Conservation (phyloP, 2,888 invertebrate genomes). For the Nephrotoma guestfalica region DNA sequence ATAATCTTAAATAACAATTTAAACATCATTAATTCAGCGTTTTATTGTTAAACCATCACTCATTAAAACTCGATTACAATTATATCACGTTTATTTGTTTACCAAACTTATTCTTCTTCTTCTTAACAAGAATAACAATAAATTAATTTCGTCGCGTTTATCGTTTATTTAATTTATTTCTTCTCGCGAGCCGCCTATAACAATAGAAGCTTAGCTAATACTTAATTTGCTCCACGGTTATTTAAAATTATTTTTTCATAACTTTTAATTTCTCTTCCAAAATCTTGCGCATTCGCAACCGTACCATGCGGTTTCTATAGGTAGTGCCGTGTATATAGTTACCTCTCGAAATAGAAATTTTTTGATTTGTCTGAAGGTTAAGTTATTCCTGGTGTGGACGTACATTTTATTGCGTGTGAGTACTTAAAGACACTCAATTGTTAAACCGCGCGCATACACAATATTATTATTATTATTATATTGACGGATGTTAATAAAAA, state of each 20-base stretch:
- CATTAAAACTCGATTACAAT: background rate
- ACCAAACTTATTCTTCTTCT: background rate
- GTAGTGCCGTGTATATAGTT: too few relatives aligned
- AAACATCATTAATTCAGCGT: background rate
- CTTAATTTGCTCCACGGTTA: background rate
- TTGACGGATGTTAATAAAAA: background rate
- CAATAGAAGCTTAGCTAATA: background rate
- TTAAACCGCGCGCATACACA: background rate
- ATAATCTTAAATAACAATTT: background rate
- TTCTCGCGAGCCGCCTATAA: background rate
- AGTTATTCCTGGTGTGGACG: background rate
- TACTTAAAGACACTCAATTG: background rate
- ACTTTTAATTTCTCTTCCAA: background rate
- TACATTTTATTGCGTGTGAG: background rate
- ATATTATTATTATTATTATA: background rate
- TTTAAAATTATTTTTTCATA: background rate
- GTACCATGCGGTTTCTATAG: too few relatives aligned
- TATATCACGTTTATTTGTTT: background rate
- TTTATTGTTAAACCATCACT: background rate
- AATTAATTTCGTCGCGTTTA: background rate
- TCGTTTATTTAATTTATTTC: background rate
- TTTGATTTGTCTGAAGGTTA: background rate
- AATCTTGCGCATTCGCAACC: background rate
- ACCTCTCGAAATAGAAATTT: background rate
- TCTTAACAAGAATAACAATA: background rate